Evolutionary conservation across 2,797 vertebrate species (phyloP), one percentile per base, ranked within the genome.

Genomic region (Chelon labrosus): DNA sequence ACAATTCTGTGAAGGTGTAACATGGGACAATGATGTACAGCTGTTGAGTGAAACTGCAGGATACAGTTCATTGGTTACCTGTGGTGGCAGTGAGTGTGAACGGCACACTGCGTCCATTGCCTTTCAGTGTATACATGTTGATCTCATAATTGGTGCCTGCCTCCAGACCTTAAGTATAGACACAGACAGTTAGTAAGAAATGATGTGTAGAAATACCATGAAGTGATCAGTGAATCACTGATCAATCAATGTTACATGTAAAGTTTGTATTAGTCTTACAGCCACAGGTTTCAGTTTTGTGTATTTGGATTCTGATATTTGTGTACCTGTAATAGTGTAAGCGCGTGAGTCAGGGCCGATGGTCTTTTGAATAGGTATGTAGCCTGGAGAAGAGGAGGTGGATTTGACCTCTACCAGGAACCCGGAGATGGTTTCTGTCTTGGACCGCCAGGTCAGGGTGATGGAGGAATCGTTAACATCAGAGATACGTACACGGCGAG

Each of bases 61-160:
- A 20, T 3, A 6, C n/a, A 57, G 14, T 10, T 25, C 9, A 10
- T 25, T 41, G 12, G 14, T 70, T 95, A 99, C 98, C 96, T 25
- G 98, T 99, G 73, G 94, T 94, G 65, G 95, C 97, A 5, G 96
- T 97, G 6, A 99, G 92, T 12, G 93, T 89, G 70, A 96, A 93
- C 0, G 98, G 98, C 3, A 95, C 91, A 6, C 98, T 99, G 85
- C 96, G 97, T 25, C 96, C 93, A 0, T 95, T 96, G 66, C 96
- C 97, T 0, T 96, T 99, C 84, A 99, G 83, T 1, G 98, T 96
- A 59, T 97, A 99, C 61, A 99, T 90, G 90, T 97, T 92, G 87
- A 99, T 96, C 90, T 96, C 97, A 89, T 99, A 99, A 65, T 85
- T 93, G 1, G 95, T 98, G 71, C 97, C 97, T 25, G 98, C 96